Conservation (phyloP, 2,797 vertebrate species). For the Telmatherina bonti region DNA sequence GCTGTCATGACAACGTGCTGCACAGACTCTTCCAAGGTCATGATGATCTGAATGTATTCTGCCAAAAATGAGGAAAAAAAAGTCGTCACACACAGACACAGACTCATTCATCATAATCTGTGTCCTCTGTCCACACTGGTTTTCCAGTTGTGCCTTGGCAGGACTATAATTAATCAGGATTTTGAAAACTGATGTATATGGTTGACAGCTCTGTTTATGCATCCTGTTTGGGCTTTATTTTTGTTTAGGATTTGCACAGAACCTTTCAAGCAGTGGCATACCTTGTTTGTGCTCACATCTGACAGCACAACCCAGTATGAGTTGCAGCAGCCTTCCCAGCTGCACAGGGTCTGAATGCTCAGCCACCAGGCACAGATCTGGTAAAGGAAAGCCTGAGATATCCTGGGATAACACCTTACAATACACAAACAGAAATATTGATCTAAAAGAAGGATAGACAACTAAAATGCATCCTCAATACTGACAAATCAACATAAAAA, state of each 20-base stretch:
- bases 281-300: constrained; percentile 98
- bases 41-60: constrained; percentile 98
- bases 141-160: constrained; percentile 21
- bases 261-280: constrained; percentile 46
- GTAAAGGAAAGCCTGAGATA: constrained; percentile 90
- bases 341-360: constrained; percentile 88
- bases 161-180: constrained; percentile 43
- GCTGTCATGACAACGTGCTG: constrained; percentile 99
- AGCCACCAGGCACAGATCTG: constrained; percentile 88
- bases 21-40: constrained; percentile 98
- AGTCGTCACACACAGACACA: constrained; percentile 5
- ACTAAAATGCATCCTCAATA: background rate
- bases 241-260: background rate
- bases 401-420: constrained; percentile 90
- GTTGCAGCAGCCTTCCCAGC: constrained; percentile 93
- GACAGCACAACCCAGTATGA: constrained; percentile 95
- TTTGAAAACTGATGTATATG: too few species aligned
- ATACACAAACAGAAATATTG: constrained; percentile 20
- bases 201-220: background rate
- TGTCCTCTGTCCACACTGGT: constrained; percentile 5
- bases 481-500: background rate
- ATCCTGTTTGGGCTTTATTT: background rate
- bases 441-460: background rate
- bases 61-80: constrained; percentile 26
- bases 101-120: constrained; percentile 7